Conservation (phyloP, 2,888 invertebrate genomes). For the Stenoptilia bipunctidactyla region DNA sequence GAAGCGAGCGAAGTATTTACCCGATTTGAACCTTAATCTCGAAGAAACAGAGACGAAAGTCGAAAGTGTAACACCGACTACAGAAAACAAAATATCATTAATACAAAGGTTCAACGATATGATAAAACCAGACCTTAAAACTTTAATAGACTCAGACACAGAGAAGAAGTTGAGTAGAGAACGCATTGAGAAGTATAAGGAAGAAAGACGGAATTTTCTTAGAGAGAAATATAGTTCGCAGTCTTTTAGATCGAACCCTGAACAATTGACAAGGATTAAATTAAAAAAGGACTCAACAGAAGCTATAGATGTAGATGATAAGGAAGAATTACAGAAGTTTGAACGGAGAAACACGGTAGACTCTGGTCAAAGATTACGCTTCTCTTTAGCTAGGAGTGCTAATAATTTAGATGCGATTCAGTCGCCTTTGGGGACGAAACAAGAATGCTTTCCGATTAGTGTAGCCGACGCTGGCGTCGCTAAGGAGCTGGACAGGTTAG, state of each 20-base stretch:
- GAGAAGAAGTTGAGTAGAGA: slow-evolving; percentile 79
- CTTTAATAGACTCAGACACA: slow-evolving; percentile 46
- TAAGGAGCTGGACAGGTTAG: no score
- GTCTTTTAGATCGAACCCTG: slow-evolving; percentile 78
- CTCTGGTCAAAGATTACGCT: slow-evolving; percentile 53
- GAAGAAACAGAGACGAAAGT: slow-evolving; percentile 31
- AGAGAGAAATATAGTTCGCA: slow-evolving; percentile 90
- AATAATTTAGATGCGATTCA: slow-evolving; percentile 48
- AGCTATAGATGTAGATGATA: slow-evolving; percentile 30
- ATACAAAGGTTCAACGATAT: slow-evolving; percentile 59
- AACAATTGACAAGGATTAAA: slow-evolving; percentile 55
- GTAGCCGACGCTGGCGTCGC: no score
- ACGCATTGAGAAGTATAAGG: slow-evolving; percentile 91
- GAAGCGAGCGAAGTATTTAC: slow-evolving; percentile 68
- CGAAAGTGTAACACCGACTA: slow-evolving; percentile 68
- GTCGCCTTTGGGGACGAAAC: slow-evolving; percentile 32
- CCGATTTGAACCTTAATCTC: slow-evolving; percentile 52
- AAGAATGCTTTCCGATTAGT: no score
- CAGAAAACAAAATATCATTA: slow-evolving; percentile 73
- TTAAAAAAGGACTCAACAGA: slow-evolving; percentile 40
- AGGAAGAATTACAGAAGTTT: slow-evolving; percentile 38
- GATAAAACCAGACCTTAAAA: slow-evolving; percentile 39
- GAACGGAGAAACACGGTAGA: slow-evolving; percentile 63
- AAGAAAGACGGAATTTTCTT: slow-evolving; percentile 86
- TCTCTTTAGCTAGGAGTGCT: slow-evolving; percentile 47